Conservation (phyloP, 2,888 invertebrate genomes). For the Synergus laeviventris region DNA sequence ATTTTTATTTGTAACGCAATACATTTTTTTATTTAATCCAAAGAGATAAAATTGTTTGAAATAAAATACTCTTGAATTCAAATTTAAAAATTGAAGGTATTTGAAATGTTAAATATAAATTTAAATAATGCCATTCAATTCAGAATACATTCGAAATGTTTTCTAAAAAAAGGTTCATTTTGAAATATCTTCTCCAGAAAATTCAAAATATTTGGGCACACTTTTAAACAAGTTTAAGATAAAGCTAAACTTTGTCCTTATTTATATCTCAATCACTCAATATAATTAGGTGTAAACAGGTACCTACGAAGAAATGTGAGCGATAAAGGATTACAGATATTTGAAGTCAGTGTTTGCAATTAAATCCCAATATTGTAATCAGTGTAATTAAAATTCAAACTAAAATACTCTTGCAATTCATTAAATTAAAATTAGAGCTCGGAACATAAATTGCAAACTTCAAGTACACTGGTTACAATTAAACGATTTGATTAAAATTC, state of each 20-base stretch:
- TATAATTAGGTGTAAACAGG: conserved; percentile 24
- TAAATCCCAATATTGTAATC: conserved; percentile 1
- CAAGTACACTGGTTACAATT: neutral
- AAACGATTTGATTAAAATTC: neutral
- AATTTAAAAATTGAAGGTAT: neutral
- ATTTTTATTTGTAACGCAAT: neutral
- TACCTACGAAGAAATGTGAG: conserved; percentile 40
- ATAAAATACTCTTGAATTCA: neutral
- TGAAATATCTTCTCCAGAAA: neutral
- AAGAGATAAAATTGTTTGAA: neutral
- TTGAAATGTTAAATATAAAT: neutral
- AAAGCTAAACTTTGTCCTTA: conserved; percentile 20
- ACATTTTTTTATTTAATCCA: neutral
- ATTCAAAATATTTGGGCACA: neutral
- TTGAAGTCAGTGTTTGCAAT: conserved; percentile 10
- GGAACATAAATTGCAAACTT: neutral
- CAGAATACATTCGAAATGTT: too few relatives aligned
- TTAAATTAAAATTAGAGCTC: neutral
- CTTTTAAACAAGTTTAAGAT: neutral
- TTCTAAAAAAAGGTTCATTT: neutral
- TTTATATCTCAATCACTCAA: conserved; percentile 43
- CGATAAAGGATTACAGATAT: conserved; percentile 20
- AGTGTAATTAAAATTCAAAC: neutral
- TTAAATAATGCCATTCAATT: too few relatives aligned
- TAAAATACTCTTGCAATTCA: neutral